Evolutionary conservation across 1,140 invertebrate genomes (phyloP), one percentile per base, ranked within the genome.

Genomic region (Drosophila eugracilis): DNA sequence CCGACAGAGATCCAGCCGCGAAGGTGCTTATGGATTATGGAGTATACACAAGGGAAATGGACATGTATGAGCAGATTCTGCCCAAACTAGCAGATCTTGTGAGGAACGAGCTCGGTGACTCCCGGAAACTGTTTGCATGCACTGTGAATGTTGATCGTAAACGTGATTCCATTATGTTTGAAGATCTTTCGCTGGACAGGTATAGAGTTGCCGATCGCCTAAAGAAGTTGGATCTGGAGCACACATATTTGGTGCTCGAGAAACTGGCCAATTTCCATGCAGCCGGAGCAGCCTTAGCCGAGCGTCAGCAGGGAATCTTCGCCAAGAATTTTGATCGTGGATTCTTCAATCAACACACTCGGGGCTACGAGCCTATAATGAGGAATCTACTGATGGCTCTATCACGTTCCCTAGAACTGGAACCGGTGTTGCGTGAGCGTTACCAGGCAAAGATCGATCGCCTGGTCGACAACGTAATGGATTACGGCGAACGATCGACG

Each of bases 241-340:
- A 93, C 49, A 76, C 92, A 0, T 91, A 92, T 17, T 62, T 92
- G n/a, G 91, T 93, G 0, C 75, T 94, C 0, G 92, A 92, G 34
- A 92, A 92, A n/a, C 62, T 94, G 17, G 94, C 93, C 0, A 91
- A 89, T n/a, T 93, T 94, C 41, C 94, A 94, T 75, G 94, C 94
- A 0, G 42, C 65, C 1, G 77, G 70, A 0, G 72, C 78, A 4
- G 63, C 58, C 5, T 32, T 80, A 4, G 72, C 72, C 0, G 57
- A 88, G n/a, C 37, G 53, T 5, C 19, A 70, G 5, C 75, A 78
- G 0, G 75, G 58, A 0, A 69, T 67, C 5, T 89, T 81, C 44
- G 49, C 34, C 9, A 58, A 75, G 4, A 81, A 85, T 5, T 89
- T 78, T 12, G 80, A 89, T 57, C 54, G 70, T 0, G 78, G 85